phyloP scores from a whole-genome alignment of 1,140 invertebrate genomes.

The Ceratitis capitata region DNA sequence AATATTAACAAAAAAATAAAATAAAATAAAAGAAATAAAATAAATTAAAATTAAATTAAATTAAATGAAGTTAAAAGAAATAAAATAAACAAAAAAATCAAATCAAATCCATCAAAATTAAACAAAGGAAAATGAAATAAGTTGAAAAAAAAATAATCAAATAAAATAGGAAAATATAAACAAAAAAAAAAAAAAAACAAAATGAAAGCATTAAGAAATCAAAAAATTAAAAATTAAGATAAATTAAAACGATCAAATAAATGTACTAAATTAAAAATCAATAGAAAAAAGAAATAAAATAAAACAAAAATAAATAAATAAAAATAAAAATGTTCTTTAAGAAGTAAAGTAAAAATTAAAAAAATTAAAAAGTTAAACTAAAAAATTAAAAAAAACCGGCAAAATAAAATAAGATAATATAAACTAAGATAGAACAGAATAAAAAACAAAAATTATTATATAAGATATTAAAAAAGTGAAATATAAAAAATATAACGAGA shows the following conservation, averaged over 20 bases:
- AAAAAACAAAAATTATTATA: background rate
- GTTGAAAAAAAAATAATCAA: background rate
- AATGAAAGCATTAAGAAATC: too few relatives aligned
- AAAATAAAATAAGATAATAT: background rate
- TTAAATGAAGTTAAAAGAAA: background rate
- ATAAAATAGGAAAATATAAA: background rate
- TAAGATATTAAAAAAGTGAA: background rate
- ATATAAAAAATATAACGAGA: too few relatives aligned
- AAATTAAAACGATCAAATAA: background rate
- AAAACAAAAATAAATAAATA: background rate
- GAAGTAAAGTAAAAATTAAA: background rate
- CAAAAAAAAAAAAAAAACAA: background rate
- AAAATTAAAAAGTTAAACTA: background rate
- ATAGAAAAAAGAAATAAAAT: background rate
- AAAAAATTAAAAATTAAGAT: background rate
- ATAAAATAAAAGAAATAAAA: background rate
- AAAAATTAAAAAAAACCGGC: background rate
- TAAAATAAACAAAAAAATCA: background rate
- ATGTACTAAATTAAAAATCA: background rate
- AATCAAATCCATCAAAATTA: too few relatives aligned
- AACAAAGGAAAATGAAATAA: background rate
- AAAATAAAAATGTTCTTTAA: background rate
- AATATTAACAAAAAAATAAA: background rate
- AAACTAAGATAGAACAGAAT: background rate
- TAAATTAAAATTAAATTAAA: background rate